Conservation (phyloP, 1,140 invertebrate genomes). For the Lepidotrigona ventralis region DNA sequence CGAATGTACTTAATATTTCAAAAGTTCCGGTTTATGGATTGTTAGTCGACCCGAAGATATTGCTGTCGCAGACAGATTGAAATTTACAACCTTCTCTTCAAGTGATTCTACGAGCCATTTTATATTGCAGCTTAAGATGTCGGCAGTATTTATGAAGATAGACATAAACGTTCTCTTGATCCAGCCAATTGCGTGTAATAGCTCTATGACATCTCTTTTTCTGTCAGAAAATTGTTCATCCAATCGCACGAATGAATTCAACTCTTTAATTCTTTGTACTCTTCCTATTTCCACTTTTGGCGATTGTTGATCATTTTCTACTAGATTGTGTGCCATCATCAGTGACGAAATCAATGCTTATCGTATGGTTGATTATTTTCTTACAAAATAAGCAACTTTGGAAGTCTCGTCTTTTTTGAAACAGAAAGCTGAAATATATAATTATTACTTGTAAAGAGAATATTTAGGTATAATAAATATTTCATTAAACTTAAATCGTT, state of each 20-base stretch:
- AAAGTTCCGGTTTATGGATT: neutral
- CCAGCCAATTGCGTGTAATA: neutral
- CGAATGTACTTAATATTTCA: neutral
- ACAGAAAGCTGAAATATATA: too few relatives aligned
- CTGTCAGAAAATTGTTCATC: neutral
- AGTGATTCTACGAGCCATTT: neutral
- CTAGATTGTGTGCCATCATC: too few relatives aligned
- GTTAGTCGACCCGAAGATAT: neutral
- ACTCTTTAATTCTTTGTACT: neutral
- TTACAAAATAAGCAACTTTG: too few relatives aligned
- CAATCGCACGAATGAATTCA: neutral
- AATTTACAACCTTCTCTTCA: neutral
- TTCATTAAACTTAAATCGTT: too few relatives aligned
- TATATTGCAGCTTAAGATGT: neutral
- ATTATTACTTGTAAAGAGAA: too few relatives aligned
- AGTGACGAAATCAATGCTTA: too few relatives aligned
- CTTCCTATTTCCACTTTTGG: neutral
- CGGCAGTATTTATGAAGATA: neutral
- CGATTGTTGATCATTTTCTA: too few relatives aligned
- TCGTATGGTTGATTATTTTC: too few relatives aligned
- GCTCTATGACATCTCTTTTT: neutral
- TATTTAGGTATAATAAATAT: too few relatives aligned
- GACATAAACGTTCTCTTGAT: neutral
- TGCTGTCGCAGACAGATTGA: neutral
- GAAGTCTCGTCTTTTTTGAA: too few relatives aligned